phyloP scores from a whole-genome alignment of 2,113 vertebrate genomes.

The Montifringilla adamsi region DNA sequence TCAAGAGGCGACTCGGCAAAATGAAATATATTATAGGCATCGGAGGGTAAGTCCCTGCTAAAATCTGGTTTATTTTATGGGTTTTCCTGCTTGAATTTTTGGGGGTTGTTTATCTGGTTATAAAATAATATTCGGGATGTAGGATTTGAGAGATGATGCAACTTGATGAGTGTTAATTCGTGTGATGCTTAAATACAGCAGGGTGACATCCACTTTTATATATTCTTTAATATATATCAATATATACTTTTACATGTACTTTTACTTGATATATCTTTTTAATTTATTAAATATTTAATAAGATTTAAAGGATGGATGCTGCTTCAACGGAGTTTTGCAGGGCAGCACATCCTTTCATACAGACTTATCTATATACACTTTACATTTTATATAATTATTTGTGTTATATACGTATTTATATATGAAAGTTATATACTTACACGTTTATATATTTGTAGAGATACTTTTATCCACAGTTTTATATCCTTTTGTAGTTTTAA shows the following conservation, averaged over 20 bases:
- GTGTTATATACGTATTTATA: not conserved
- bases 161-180: rapidly evolving
- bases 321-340: not conserved
- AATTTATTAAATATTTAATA: not conserved
- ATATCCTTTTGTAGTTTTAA: not conserved
- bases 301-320: not conserved
- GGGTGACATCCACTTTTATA: rapidly evolving
- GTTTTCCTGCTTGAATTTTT: rapidly evolving
- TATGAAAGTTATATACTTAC: not conserved
- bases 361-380: not conserved
- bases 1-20: not conserved
- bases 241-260: not conserved
- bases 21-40: slow-evolving; percentile 92
- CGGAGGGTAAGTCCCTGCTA: slow-evolving; percentile 83
- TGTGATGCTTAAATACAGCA: not conserved
- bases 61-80: rapidly evolving
- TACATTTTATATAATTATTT: not conserved
- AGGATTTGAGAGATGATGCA: not conserved
- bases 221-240: not conserved
- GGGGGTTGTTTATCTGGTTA: not conserved
- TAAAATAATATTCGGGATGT: no score
- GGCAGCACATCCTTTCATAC: not conserved
- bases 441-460: not conserved
- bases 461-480: not conserved
- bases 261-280: not conserved